Evolutionary conservation across 2,888 invertebrate genomes (phyloP).

Genomic region (Dasysyrphus tricinctus): DNA sequence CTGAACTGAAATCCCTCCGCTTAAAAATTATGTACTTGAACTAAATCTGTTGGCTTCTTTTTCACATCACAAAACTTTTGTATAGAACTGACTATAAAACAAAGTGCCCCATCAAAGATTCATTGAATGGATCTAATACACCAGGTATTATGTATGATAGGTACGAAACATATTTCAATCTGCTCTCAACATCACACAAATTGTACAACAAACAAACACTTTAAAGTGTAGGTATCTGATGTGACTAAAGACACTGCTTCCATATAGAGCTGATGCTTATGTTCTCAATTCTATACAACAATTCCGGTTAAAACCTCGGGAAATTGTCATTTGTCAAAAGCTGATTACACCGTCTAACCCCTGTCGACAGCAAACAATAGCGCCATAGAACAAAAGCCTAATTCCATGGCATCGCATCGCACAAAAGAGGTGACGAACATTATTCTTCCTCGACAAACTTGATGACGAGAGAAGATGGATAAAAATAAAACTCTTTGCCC

Average conservation of each 20-base stretch:
- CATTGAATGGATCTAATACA: not conserved
- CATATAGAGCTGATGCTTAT: slow-evolving; percentile 14
- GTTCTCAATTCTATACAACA: slow-evolving; percentile 28
- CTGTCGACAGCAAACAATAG: slow-evolving; percentile 35
- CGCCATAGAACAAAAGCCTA: slow-evolving; percentile 56
- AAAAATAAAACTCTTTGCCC: slow-evolving; percentile 52
- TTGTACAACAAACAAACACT: slow-evolving; percentile 38
- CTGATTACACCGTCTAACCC: slow-evolving; percentile 65
- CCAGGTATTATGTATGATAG: not conserved
- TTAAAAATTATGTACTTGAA: not conserved
- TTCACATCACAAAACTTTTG: not conserved
- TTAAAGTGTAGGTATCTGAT: slow-evolving; percentile 7
- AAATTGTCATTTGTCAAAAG: slow-evolving; percentile 58
- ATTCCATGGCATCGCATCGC: slow-evolving; percentile 37
- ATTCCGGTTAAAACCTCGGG: slow-evolving; percentile 41
- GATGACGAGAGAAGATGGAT: slow-evolving; percentile 28
- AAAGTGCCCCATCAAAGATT: slow-evolving; percentile 6
- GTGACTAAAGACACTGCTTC: slow-evolving; percentile 36
- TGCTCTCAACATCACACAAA: slow-evolving; percentile 3
- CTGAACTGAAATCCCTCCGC: not conserved
- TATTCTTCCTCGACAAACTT: slow-evolving; percentile 37
- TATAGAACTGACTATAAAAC: slow-evolving; percentile 5
- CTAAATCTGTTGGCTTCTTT: not conserved
- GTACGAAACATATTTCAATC: not conserved
- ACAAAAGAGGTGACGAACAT: slow-evolving; percentile 49